Evolutionary conservation across 2,888 invertebrate genomes (phyloP), one percentile per base, ranked within the genome.

Genomic region (Cantharis rufa): DNA sequence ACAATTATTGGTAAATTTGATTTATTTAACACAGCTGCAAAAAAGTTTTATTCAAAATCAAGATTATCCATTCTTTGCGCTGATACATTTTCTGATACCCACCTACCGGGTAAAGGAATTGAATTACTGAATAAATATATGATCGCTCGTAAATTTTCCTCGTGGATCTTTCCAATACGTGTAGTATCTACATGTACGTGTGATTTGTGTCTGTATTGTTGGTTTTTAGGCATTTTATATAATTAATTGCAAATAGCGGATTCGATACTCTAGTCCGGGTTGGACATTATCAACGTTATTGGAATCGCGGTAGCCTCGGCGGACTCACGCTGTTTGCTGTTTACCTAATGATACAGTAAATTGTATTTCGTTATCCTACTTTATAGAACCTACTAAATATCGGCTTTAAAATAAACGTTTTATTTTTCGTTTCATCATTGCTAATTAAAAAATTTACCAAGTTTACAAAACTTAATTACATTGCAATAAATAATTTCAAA

Each of bases 291-390:
- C 85, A 83, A 83, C 82, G 83, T 84, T 85, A 85, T 85, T 84
- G 84, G 82, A 81, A 82, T 83, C 82, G 81, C 77, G 82, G 78
- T 77, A 74, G 79, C 74, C 72, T 75, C 72, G 80, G 72, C 72
- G 80, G 75, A 74, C 76, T 73, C 74, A 74, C 74, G 80, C 76
- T 81, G 81, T 84, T 79, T 75, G 82, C 84, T 85, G 85, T 86
- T 86, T 86, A 84, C 84, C 83, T 86, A 86, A 86, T 86, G 86
- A 85, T 82, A 85, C 85, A 85, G 85, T 86, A 86, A 86, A 86
- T 86, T 81, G 83, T 84, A 85, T 85, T 71, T 71, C 74, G 76
- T 74, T 76, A 76, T 68, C 48, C 71, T 48, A 7, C 48, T 48
- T 48, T 48, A n/a, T 48, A 48, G 48, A 48, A 48, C 48, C 5